Evolutionary conservation across 2,888 invertebrate species (phyloP).

Genomic region (Pachymerium ferrugineum): DNA sequence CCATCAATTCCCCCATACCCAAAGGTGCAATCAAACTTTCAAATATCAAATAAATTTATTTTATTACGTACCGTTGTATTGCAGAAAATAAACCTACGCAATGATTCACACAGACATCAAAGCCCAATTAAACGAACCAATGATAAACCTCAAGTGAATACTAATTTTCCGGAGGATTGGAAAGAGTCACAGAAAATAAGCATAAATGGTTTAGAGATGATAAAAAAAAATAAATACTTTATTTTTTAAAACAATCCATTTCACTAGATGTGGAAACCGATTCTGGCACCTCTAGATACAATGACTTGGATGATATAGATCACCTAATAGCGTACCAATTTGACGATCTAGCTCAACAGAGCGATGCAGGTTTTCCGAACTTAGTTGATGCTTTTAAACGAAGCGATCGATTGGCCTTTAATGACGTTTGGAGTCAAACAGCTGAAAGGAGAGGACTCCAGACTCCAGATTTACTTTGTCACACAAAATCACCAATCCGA

Average conservation of each 20-base stretch:
- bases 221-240: neutral
- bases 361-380: neutral
- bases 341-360: neutral
- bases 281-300: neutral
- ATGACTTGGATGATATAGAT: neutral
- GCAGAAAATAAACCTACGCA: neutral
- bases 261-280: neutral
- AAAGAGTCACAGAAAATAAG: neutral
- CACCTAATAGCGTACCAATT: neutral
- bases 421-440: too few species aligned
- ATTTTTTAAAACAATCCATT: neutral
- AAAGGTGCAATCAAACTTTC: neutral
- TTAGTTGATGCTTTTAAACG: too few species aligned
- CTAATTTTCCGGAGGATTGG: neutral
- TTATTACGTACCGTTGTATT: neutral
- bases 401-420: too few species aligned
- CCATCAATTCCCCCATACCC: neutral
- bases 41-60: neutral
- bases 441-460: too few species aligned
- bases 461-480: too few species aligned
- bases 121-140: conserved; percentile 34
- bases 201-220: neutral
- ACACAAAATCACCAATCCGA: too few species aligned
- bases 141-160: conserved; percentile 36
- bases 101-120: neutral